Evolutionary conservation across 2,888 invertebrate genomes (phyloP).

Genomic region (Parelbella ahira): DNA sequence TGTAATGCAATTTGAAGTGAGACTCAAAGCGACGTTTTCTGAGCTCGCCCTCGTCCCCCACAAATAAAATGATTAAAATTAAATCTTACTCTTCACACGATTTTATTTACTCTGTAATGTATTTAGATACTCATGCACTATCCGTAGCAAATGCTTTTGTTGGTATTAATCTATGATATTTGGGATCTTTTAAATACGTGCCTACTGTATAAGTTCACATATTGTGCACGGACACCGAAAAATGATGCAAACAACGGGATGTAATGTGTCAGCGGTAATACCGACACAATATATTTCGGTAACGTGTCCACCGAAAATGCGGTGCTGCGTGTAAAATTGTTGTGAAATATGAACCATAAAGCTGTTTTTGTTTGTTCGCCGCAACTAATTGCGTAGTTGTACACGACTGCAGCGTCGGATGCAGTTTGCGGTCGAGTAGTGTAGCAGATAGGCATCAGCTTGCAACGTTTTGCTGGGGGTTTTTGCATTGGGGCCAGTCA

Average conservation of each 20-base stretch:
- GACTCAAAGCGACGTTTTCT: slow-evolving; percentile 53
- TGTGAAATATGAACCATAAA: slow-evolving; percentile 25
- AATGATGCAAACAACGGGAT: slow-evolving; percentile 5
- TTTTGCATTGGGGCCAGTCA: slow-evolving; percentile 47
- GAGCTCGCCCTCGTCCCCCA: slow-evolving; percentile 26
- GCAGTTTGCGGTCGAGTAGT: slow-evolving; percentile 62
- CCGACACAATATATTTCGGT: slow-evolving; percentile 22
- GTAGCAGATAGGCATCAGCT: slow-evolving; percentile 39
- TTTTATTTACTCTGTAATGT: too few species aligned
- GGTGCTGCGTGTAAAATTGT: slow-evolving; percentile 19
- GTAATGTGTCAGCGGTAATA: slow-evolving; percentile 19
- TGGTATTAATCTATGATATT: too few species aligned
- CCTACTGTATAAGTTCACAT: neutral
- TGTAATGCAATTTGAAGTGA: slow-evolving; percentile 62
- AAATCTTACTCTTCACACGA: slow-evolving; percentile 1
- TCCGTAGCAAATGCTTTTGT: too few species aligned
- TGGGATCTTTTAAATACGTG: neutral
- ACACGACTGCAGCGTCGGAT: slow-evolving; percentile 42
- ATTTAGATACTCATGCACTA: too few species aligned
- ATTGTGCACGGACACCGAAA: too few species aligned
- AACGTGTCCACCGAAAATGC: slow-evolving; percentile 23
- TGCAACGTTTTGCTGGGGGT: slow-evolving; percentile 53
- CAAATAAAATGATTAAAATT: slow-evolving; percentile 26
- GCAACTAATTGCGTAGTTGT: slow-evolving; percentile 37
- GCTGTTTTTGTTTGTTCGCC: slow-evolving; percentile 32